These are phyloP conservation scores for Eilema caniola DNA, from an alignment of 2,888 invertebrate genomes.

Conservation along the genomic window DNA sequence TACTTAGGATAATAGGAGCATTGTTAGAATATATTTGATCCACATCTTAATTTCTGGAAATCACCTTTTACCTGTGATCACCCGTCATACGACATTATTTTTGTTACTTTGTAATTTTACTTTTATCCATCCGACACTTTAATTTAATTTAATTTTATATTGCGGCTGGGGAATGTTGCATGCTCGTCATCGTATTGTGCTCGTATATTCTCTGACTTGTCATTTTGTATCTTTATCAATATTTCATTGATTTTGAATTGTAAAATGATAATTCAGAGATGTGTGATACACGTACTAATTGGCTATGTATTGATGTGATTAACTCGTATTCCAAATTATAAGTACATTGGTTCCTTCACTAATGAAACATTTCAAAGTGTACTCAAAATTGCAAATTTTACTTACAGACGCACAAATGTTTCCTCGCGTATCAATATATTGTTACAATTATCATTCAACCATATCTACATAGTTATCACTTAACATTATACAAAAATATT, in stretches of 20 bases:
- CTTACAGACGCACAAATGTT: conserved; percentile 38
- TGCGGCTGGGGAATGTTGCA: conserved; percentile 87
- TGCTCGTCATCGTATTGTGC: conserved; percentile 68
- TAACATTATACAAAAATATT: conserved; percentile 16
- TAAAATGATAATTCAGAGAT: conserved; percentile 58
- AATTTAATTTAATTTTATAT: conserved; percentile 75
- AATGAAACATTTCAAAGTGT: conserved; percentile 32
- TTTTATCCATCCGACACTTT: conserved; percentile 83
- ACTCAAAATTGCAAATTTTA: conserved; percentile 39
- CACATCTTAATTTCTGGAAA: conserved; percentile 50
- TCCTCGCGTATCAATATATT: conserved; percentile 31
- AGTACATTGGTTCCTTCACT: conserved; percentile 61
- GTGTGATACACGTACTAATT: conserved; percentile 57
- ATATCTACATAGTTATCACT: conserved; percentile 28
- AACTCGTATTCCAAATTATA: conserved; percentile 46
- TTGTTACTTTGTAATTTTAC: conserved; percentile 65
- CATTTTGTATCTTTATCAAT: conserved; percentile 51
- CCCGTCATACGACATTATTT: conserved; percentile 72
- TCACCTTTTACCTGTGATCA: conserved; percentile 78
- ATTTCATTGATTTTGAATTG: conserved; percentile 14
- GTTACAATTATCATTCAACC: conserved; percentile 28
- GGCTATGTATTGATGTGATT: conserved; percentile 59
- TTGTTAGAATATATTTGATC: conserved; percentile 50
- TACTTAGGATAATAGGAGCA: conserved; percentile 54
- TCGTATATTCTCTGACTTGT: conserved; percentile 62